These are phyloP conservation scores for Plutella xylostella DNA, from an alignment of 2,888 invertebrate genomes.

Conservation along the genomic window DNA sequence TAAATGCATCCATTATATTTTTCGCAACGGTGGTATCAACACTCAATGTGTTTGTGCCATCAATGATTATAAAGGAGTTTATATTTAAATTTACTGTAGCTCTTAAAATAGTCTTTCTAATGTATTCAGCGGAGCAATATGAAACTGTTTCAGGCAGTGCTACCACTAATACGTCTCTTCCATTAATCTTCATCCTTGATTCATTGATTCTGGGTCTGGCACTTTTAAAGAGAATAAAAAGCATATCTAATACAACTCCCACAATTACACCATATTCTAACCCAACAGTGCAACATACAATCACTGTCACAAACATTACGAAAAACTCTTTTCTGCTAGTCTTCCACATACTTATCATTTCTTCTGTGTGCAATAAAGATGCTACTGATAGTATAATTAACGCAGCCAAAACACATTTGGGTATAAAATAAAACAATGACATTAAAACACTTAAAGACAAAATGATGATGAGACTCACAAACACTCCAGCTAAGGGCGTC, in stretches of 20 bases:
- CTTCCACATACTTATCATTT: background rate
- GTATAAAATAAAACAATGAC: constrained; percentile 78
- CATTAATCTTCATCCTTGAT: background rate
- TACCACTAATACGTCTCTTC: background rate
- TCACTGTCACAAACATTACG: background rate
- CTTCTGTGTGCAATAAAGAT: background rate
- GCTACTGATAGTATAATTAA: constrained; percentile 73
- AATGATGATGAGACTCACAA: constrained; percentile 65
- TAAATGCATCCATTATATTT: background rate
- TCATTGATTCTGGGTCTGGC: background rate
- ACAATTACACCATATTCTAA: constrained; percentile 4
- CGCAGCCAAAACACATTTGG: constrained; percentile 80
- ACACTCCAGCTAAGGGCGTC: constrained; percentile 40
- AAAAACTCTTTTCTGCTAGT: constrained; percentile 2
- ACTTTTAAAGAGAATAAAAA: background rate
- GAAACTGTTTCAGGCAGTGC: background rate
- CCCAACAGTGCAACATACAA: background rate
- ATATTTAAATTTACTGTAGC: background rate
- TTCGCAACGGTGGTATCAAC: constrained; percentile 3
- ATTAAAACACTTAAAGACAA: constrained; percentile 79
- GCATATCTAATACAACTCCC: background rate
- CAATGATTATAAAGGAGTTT: background rate
- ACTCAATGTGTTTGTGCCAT: background rate
- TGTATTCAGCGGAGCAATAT: background rate
- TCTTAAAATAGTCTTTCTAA: background rate